A percentile compares a stretch with the other conserved stretches of the same genome.
Evolutionary conservation across 2,888 invertebrate genomes (phyloP).

Genomic region (Drosophila fungiperda): DNA sequence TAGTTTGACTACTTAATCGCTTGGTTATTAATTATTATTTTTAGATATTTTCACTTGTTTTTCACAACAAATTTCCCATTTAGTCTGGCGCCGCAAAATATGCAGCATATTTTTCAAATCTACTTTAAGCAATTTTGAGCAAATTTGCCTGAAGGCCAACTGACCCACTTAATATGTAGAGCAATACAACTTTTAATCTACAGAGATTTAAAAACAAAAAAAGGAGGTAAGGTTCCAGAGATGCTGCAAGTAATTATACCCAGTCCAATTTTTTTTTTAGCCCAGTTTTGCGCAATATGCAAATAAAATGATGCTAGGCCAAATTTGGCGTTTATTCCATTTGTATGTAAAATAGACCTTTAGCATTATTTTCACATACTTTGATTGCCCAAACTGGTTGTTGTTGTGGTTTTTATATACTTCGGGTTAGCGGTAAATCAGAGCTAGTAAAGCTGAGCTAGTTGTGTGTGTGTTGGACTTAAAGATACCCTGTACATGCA

Average conservation of each 20-base stretch:
- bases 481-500: not conserved
- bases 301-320: constrained; percentile 44
- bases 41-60: not conserved
- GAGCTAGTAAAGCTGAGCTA: not conserved
- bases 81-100: constrained; percentile 40
- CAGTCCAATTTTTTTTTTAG: constrained; percentile 36
- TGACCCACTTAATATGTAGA: constrained; percentile 39
- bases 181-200: constrained; percentile 60
- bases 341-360: constrained; percentile 60
- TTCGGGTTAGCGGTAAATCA: constrained; percentile 26
- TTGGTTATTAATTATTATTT: not conserved
- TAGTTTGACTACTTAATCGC: too few relatives aligned
- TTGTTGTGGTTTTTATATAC: not conserved
- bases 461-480: not conserved
- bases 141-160: constrained; percentile 10
- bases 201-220: constrained; percentile 31
- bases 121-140: not conserved
- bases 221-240: not conserved
- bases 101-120: constrained; percentile 39
- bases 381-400: constrained; percentile 44
- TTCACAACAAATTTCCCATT: not conserved
- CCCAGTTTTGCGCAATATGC: constrained; percentile 45
- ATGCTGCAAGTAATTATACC: constrained; percentile 64
- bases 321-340: constrained; percentile 33
- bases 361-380: constrained; percentile 75